Conservation (phyloP, 1,140 invertebrate genomes). For the Psix sp. region DNA sequence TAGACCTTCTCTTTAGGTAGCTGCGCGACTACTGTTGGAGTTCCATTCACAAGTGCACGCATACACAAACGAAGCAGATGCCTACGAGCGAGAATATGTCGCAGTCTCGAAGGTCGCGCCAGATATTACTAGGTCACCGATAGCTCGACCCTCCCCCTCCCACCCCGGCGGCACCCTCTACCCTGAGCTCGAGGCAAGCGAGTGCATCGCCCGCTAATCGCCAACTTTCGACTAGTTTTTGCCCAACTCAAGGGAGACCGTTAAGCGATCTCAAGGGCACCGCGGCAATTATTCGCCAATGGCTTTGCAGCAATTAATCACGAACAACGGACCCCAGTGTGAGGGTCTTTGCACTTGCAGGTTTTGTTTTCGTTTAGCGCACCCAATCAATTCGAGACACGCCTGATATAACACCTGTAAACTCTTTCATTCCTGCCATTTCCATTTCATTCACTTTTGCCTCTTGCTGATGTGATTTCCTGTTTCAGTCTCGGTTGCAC, state of each 20-base stretch:
- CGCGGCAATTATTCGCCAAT: slow-evolving; percentile 24
- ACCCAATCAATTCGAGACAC: no score
- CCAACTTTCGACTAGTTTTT: slow-evolving; percentile 35
- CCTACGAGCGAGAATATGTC: slow-evolving; percentile 61
- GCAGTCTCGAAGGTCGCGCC: slow-evolving; percentile 66
- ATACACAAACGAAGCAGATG: slow-evolving; percentile 36
- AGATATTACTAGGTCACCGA: slow-evolving; percentile 70
- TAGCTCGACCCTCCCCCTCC: slow-evolving; percentile 9
- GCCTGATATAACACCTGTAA: no score
- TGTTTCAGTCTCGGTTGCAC: no score
- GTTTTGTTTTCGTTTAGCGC: slow-evolving; percentile 7
- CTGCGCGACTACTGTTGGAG: slow-evolving; percentile 35
- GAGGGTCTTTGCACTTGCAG: slow-evolving; percentile 5
- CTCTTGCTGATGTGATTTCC: no score
- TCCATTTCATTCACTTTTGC: no score
- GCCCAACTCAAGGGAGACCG: slow-evolving; percentile 7
- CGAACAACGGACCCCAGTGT: not conserved
- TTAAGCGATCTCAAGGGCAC: slow-evolving; percentile 28
- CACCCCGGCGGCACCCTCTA: slow-evolving; percentile 18
- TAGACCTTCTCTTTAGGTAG: no score
- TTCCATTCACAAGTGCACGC: slow-evolving; percentile 41
- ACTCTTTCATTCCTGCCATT: no score
- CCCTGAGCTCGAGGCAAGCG: not conserved
- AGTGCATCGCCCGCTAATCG: slow-evolving; percentile 35
- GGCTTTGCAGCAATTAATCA: slow-evolving; percentile 12